Evolutionary conservation across 2,113 vertebrate genomes (phyloP), one percentile per base, ranked within the genome.

Genomic region (Lutjanus erythropterus): DNA sequence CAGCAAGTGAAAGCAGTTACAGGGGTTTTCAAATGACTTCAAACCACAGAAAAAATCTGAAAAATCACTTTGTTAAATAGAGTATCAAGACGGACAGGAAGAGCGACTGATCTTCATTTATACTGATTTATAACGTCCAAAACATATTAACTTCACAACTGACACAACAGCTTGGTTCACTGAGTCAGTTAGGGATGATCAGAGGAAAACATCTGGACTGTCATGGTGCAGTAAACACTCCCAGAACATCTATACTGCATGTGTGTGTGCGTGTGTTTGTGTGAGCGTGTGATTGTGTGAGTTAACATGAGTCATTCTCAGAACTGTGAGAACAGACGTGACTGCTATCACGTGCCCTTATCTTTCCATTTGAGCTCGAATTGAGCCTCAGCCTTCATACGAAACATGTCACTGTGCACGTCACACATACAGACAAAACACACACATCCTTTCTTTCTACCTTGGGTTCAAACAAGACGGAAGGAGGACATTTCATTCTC

Each of bases 281-380:
- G 11, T 49, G n/a, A n/a, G n/a, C n/a, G 58, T 60, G 21, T 37
- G 47, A 31, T 5, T 33, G 19, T 70, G 11, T 47, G 39, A 77
- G 42, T 58, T 25, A 55, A 39, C 35, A 42, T 23, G 49, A 70
- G 33, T 79, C 65, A 74, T n/a, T 86, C 31, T 75, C 59, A 66
- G 46, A 81, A 42, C 83, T 82, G 79, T 78, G 82, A 89, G 87
- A 89, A 78, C 71, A 88, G 83, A 92, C 77, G 89, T 90, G 85
- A 87, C 87, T 14, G 1, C 9, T 15, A n/a, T 70, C 80, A 76
- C 59, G 87, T 29, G 50, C 16, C 16, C 53, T 58, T n/a, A 7
- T 70, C 10, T 72, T 85, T 78, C 86, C 46, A 18, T 71, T 64
- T 6, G 27, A 79, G 68, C 64, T 80, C 11, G 12, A 25, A 19